A percentile compares a stretch with the other conserved stretches of the same genome.
Conservation (phyloP, 2,888 invertebrate genomes). For the Netelia inedita region DNA sequence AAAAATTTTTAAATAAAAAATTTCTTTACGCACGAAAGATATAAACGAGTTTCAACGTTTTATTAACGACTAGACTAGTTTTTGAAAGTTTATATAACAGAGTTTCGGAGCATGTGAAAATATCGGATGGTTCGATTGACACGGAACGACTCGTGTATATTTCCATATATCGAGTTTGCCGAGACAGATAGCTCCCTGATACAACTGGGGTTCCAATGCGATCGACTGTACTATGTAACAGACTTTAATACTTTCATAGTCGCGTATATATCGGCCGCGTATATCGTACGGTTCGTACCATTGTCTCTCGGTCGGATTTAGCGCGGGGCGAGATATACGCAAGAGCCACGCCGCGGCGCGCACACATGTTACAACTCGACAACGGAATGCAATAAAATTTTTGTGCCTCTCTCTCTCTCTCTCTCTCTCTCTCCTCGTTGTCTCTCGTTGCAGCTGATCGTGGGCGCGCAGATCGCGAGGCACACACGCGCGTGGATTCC, state of each 20-base stretch:
- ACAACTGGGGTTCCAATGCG: conserved; percentile 38
- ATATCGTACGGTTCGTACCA: conserved; percentile 36
- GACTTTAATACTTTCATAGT: conserved; percentile 15
- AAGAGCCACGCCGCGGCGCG: neutral
- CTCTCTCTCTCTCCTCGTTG: neutral
- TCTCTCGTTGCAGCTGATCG: conserved; percentile 48
- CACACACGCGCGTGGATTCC: conserved; percentile 65
- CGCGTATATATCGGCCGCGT: conserved; percentile 24
- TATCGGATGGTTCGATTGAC: no score
- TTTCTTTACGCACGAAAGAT: no score
- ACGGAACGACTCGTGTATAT: no score
- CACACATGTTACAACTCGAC: conserved; percentile 37
- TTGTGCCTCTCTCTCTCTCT: conserved; percentile 34
- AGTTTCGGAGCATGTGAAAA: no score
- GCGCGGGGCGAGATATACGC: conserved; percentile 2
- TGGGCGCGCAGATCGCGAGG: conserved; percentile 61
- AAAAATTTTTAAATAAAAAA: no score
- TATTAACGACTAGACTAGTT: no score
- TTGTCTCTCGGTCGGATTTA: conserved; percentile 56
- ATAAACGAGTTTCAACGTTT: no score
- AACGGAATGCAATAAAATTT: conserved; percentile 63
- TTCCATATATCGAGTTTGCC: conserved; percentile 11
- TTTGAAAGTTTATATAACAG: no score
- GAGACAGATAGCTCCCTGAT: conserved; percentile 54
- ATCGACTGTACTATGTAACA: conserved; percentile 20